Conservation (phyloP, 2,113 vertebrate species). For the Melanostigma gelatinosum region DNA sequence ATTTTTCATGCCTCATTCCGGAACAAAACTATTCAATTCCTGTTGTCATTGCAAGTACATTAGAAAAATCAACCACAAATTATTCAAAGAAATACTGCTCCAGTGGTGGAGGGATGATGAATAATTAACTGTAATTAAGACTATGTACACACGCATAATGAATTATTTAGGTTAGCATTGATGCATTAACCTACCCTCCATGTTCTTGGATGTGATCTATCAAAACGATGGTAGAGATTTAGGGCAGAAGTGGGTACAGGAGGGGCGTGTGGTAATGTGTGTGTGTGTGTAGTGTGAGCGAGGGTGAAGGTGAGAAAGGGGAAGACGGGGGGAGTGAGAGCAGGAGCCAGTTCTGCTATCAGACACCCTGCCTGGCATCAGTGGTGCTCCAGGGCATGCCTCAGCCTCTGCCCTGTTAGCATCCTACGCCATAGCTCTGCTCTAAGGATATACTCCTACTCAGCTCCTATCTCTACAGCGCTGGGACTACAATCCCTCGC, state of each 20-base stretch:
- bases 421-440: constrained; percentile 49
- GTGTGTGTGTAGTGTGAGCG: background rate
- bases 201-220: constrained; percentile 77
- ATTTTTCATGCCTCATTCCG: background rate
- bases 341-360: constrained; percentile 29
- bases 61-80: constrained; percentile 32
- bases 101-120: constrained; percentile 63
- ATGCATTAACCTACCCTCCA: constrained; percentile 76
- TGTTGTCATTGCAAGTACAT: constrained; percentile 11
- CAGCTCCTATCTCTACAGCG: constrained; percentile 45
- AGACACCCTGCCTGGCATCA: constrained; percentile 62
- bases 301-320: constrained; percentile 22
- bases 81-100: constrained; percentile 56
- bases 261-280: constrained; percentile 16
- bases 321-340: background rate
- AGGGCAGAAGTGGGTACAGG: constrained; percentile 17
- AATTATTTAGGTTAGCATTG: constrained; percentile 77
- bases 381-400: constrained; percentile 60
- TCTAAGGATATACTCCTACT: constrained; percentile 51
- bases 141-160: constrained; percentile 78
- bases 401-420: constrained; percentile 67
- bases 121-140: constrained; percentile 82
- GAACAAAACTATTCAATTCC: constrained; percentile 7
- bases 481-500: constrained; percentile 50
- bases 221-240: constrained; percentile 58